Evolutionary conservation across 2,113 vertebrate genomes (phyloP).

Genomic region (Scomber colias): DNA sequence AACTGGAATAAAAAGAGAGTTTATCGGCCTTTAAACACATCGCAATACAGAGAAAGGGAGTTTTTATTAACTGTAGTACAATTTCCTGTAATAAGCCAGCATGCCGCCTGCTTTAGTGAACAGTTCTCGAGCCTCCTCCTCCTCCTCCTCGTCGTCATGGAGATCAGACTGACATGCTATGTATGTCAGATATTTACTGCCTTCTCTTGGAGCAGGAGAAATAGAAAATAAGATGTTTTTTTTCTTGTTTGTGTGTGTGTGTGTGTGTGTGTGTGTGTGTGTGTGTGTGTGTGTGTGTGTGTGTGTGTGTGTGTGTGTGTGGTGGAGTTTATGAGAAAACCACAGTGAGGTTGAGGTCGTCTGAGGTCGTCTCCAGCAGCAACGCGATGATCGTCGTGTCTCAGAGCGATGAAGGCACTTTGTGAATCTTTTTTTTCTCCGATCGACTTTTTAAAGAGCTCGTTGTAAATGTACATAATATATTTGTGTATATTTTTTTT

Average conservation of each 20-base stretch:
- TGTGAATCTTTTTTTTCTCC: slow-evolving; percentile 29
- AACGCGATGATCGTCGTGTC: slow-evolving; percentile 24
- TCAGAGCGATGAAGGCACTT: slow-evolving; percentile 17
- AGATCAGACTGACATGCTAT: neutral
- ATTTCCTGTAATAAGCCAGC: slow-evolving; percentile 47
- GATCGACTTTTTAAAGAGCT: slow-evolving; percentile 85
- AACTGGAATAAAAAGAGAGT: neutral
- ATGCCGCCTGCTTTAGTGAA: slow-evolving; percentile 42
- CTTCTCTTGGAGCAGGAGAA: neutral
- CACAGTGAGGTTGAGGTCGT: neutral
- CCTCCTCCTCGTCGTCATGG: slow-evolving; percentile 12
- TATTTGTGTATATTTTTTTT: slow-evolving; percentile 91
- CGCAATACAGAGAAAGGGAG: slow-evolving; percentile 83
- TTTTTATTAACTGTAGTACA: slow-evolving; percentile 59
- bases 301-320: too few species aligned
- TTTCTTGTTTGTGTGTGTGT: too few species aligned
- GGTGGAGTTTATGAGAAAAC: too few species aligned
- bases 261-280: too few species aligned
- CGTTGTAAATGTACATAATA: slow-evolving; percentile 87
- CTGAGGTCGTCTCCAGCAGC: slow-evolving; percentile 32
- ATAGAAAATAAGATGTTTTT: neutral
- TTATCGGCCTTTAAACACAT: slow-evolving; percentile 66
- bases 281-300: too few species aligned
- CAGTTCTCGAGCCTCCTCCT: slow-evolving; percentile 2
- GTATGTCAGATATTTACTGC: slow-evolving; percentile 13